Evolutionary conservation across 2,888 invertebrate species (phyloP), one percentile per base, ranked within the genome.

Genomic region (Cylloceria caligata): DNA sequence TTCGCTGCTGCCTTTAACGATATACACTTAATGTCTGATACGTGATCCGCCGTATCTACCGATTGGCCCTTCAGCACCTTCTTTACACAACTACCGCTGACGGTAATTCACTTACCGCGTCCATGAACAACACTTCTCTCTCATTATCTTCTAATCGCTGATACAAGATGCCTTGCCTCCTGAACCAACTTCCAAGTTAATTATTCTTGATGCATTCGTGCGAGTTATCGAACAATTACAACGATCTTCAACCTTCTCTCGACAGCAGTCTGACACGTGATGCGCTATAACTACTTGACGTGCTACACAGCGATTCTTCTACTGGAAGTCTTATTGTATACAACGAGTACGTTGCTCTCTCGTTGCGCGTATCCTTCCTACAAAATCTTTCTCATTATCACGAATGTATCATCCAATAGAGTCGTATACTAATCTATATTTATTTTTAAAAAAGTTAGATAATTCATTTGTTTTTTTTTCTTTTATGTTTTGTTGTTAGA

Each of bases 261-360:
- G 47, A 81, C 47, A 73, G 30, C 57, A 16, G 81, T 74, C 73
- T 65, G 73, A 74, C 77, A 78, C 74, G 77, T 65, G 57, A 81
- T 74, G 64, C 64, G 36, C 57, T 42, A 19, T 62, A 36, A 73
- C 81, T 64, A 69, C 76, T 72, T 49, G 57, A 11, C 11, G 42
- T 16, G 57, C 30, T 19, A 45, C 34, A 9, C 60, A 24, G 55
- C 57, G 5, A 45, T 39, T 69, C 36, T 21, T 27, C 42, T 24
- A 42, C 55, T 16, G n/a, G 55, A n/a, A 36, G 55, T 21, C 55
- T 39, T 27, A 42, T 39, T 55, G 27, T 16, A n/a, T n/a, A n/a
- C n/a, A n/a, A n/a, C n/a, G n/a, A n/a, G n/a, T n/a, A 16, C 55
- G 34, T n/a, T 13, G 24, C 2, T 19, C 47, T 57, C 69, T 55